Base-by-base conservation (phyloP, 2,113 vertebrate genomes). In the Pachyramphus minor region DNA sequence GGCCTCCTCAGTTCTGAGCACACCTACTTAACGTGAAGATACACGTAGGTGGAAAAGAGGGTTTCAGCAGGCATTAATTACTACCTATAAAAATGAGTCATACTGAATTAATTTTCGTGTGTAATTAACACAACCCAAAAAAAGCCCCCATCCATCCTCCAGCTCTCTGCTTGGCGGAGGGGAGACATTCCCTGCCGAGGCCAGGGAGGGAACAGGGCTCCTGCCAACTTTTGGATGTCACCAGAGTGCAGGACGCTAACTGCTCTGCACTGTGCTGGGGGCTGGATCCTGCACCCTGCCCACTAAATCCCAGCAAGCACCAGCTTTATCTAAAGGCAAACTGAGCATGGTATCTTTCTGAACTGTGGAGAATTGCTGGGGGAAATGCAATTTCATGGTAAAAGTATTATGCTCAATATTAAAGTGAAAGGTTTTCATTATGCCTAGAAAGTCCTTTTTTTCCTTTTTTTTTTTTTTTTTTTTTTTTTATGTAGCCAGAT, bases 381-480 rank as follows among this genome's bases (percentile, higher is more conserved):
- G 27, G 52, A 90, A 81, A 73, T n/a, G 74, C 60, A 62, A 45
- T 82, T 92, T 78, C 53, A 76, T 7, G 0, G 7, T 49, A 60
- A 49, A 92, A 86, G 72, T 84, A 73, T 56, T 74, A 55, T 67
- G 45, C 3, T 5, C 37, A 30, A 76, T 50, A 90, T 86, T 95
- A 72, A 95, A 97, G 85, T 88, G 88, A 96, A 97, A 90, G 77
- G 83, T 86, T 97, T 97, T 96, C 79, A 93, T 95, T 95, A 81
- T 89, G 69, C 68, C 83, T 91, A 78, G 82, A 96, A 96, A 96
- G 95, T 93, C 1, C 1, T 8, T 35, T 89, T 78, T 89, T 89
- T 71, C n/a, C n/a, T 49, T 87, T 59, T 37, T 92, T 84, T 89
- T 94, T 58, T 23, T n/a, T n/a, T 89, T 89, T 71, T 49, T 87